Conservation (phyloP, 2,888 invertebrate genomes). For the Agrilus mali region DNA sequence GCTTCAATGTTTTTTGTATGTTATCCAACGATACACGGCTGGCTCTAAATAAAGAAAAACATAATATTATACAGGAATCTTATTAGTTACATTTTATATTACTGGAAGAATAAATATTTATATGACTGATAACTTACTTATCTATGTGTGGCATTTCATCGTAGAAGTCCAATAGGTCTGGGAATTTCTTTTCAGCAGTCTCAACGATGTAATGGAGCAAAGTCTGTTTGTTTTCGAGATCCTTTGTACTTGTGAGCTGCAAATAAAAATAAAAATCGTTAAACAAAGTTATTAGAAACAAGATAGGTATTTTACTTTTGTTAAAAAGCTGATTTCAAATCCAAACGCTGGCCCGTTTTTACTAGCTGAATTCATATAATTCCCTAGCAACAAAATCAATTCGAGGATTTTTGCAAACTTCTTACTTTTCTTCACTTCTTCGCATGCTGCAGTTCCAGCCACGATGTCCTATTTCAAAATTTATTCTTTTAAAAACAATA, state of each 20-base stretch:
- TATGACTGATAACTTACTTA: constrained; percentile 40
- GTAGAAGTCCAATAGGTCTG: constrained; percentile 67
- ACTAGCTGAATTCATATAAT: constrained; percentile 94
- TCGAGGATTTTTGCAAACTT: constrained; percentile 87
- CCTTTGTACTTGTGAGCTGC: constrained; percentile 78
- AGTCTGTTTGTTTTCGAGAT: constrained; percentile 84
- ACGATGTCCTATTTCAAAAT: constrained; percentile 62
- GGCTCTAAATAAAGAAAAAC: constrained; percentile 50
- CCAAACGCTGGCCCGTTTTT: constrained; percentile 89
- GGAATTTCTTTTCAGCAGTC: constrained; percentile 76
- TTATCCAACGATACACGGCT: constrained; percentile 74
- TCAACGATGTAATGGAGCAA: constrained; percentile 85
- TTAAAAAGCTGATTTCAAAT: constrained; percentile 91
- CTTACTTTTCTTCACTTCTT: constrained; percentile 78
- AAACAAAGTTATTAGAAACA: not conserved
- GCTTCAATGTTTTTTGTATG: constrained; percentile 64
- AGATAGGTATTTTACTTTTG: constrained; percentile 68
- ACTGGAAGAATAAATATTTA: not conserved
- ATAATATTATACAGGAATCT: not conserved
- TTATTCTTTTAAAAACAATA: no score
- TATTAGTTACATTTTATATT: not conserved
- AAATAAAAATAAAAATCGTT: constrained; percentile 19
- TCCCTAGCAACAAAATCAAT: constrained; percentile 79
- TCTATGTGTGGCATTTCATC: constrained; percentile 88
- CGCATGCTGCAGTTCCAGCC: constrained; percentile 88